These are phyloP conservation scores for Beroe forskalii DNA, from an alignment of 37 sponge, comb jelly and placozoan species.

Conservation along the genomic window DNA sequence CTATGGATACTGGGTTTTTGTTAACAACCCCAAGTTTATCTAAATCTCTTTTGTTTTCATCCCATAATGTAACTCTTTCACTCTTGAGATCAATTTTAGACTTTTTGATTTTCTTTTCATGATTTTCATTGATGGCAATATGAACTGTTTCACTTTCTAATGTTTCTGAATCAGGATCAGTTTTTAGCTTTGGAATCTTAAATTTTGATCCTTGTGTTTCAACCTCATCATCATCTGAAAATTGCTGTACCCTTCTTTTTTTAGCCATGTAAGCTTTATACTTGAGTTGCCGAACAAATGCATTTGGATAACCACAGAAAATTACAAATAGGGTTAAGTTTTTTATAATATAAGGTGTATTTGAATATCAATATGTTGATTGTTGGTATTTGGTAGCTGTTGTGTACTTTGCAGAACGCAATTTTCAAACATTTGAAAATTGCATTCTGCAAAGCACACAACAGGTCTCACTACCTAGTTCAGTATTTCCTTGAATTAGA, in stretches of 20 bases:
- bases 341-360: too few species aligned
- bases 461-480: too few species aligned
- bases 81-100: not conserved
- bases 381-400: too few species aligned
- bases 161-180: not conserved
- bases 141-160: not conserved
- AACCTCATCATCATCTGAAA: not conserved
- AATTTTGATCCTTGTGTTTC: not conserved
- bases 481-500: too few species aligned
- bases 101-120: not conserved
- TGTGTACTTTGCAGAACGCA: too few species aligned
- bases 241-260: slow-evolving; percentile 29
- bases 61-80: slow-evolving; percentile 38
- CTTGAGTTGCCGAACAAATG: slow-evolving; percentile 1
- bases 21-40: not conserved
- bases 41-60: not conserved
- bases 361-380: too few species aligned
- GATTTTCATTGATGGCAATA: not conserved
- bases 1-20: slow-evolving; percentile 57
- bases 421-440: too few species aligned
- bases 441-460: too few species aligned
- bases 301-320: not conserved
- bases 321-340: too few species aligned
- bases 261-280: slow-evolving; percentile 32
- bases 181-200: not conserved